Conservation (phyloP, 2,888 invertebrate species). For the Pristionchus japonicus region DNA sequence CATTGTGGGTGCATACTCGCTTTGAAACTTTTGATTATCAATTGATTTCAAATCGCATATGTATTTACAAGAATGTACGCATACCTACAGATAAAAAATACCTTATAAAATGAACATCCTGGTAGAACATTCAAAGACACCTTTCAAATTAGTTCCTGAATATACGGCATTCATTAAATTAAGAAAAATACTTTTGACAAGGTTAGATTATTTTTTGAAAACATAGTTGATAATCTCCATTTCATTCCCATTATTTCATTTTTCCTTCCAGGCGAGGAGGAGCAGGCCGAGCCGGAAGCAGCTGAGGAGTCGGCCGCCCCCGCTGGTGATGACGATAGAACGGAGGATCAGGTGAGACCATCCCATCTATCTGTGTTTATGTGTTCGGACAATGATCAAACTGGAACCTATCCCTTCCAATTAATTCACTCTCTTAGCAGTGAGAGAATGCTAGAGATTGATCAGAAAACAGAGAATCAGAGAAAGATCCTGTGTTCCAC, state of each 20-base stretch:
- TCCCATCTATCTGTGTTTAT: too few relatives aligned
- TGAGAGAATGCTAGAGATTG: too few relatives aligned
- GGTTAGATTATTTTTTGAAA: background rate
- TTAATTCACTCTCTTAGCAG: background rate
- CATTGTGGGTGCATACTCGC: background rate
- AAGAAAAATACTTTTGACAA: background rate
- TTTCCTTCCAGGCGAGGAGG: constrained; percentile 56
- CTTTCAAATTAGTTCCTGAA: too few relatives aligned
- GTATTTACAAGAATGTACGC: too few relatives aligned
- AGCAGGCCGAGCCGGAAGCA: constrained; percentile 59
- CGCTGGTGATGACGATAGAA: constrained; percentile 60
- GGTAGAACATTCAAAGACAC: too few relatives aligned
- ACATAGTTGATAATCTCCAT: background rate
- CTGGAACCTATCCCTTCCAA: background rate
- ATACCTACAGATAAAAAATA: too few relatives aligned
- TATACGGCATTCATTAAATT: background rate
- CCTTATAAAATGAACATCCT: too few relatives aligned
- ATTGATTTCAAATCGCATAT: background rate
- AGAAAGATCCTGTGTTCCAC: background rate
- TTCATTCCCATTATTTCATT: background rate
- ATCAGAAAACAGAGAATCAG: too few relatives aligned
- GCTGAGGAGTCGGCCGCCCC: constrained; percentile 53
- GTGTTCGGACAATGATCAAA: too few relatives aligned
- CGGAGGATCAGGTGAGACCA: constrained; percentile 73
- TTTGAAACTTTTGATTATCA: background rate